These are phyloP conservation scores for Apomyelois bistriatella DNA, from an alignment of 2,888 invertebrate genomes.

Conservation along the genomic window DNA sequence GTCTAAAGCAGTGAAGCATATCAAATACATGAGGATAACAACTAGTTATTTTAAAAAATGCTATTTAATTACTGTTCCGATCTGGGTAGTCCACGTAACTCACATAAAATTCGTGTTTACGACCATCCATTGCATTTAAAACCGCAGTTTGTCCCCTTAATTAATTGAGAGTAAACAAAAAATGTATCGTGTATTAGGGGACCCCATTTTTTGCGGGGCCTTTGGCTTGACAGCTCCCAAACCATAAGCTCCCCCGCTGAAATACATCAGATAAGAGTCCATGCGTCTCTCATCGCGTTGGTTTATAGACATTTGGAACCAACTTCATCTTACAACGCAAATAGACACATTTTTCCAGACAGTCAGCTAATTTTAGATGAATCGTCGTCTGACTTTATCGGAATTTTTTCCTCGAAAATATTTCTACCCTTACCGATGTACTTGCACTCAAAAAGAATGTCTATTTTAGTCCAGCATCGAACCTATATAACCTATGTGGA, in stretches of 20 bases:
- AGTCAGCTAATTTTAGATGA: constrained; percentile 16
- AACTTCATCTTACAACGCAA: constrained; percentile 6
- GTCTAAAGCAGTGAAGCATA: no score
- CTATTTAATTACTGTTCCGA: constrained; percentile 35
- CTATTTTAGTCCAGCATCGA: no score
- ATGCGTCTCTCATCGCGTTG: constrained; percentile 16
- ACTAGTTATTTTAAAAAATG: background rate
- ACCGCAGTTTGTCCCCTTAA: constrained; percentile 38
- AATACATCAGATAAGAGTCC: constrained; percentile 19
- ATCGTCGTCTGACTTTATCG: constrained; percentile 6
- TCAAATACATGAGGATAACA: background rate
- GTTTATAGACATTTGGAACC: constrained; percentile 6
- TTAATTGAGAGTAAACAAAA: constrained; percentile 40
- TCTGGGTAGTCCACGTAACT: constrained; percentile 19
- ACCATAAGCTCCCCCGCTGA: constrained; percentile 26
- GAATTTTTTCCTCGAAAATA: constrained; percentile 18
- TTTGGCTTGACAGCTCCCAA: background rate
- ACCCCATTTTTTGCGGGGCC: constrained; percentile 26
- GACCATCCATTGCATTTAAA: constrained; percentile 23
- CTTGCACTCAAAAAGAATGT: no score
- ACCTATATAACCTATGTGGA: no score
- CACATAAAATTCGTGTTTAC: constrained; percentile 36
- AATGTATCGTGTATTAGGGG: constrained; percentile 33
- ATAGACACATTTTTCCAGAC: constrained; percentile 14
- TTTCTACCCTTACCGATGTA: constrained; percentile 8